Percentiles rank a stretch among this genome's conserved stretches.
phyloP scores from a whole-genome alignment of 2,797 vertebrate genomes.

The Gymnopithys bicolor region DNA sequence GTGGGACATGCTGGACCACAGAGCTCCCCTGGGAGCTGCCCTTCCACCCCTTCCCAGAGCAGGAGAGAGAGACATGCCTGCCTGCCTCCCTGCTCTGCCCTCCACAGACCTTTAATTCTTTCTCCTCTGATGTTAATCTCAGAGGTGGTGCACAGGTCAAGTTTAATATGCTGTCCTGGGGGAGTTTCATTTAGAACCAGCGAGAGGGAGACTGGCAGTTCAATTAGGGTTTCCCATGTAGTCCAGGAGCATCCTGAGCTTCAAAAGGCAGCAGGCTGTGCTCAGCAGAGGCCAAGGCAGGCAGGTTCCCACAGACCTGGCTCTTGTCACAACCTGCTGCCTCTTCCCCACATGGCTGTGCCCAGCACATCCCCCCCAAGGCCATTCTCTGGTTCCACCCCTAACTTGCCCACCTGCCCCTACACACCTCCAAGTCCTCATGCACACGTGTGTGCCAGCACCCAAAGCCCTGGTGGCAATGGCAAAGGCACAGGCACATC shows the following conservation, averaged over 20 bases:
- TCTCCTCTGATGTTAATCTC: slow-evolving; percentile 52
- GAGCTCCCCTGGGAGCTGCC: not conserved
- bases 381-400: not conserved
- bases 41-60: not conserved
- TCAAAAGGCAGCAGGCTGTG: not conserved
- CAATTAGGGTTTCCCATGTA: not conserved
- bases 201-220: not conserved
- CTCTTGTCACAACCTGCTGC: not conserved
- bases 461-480: not conserved
- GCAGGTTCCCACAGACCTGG: not conserved
- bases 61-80: not conserved
- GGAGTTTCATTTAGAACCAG: slow-evolving; percentile 17
- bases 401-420: fast-evolving
- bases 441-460: fast-evolving
- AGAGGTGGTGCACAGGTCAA: slow-evolving; percentile 50
- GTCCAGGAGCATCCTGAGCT: not conserved
- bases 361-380: not conserved
- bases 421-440: fast-evolving
- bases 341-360: not conserved
- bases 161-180: slow-evolving; percentile 46
- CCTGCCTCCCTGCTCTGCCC: not conserved
- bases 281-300: not conserved
- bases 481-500: not conserved
- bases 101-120: slow-evolving; percentile 47
- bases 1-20: not conserved